A percentile compares a stretch with the other conserved stretches of the same genome.
phyloP scores from a whole-genome alignment of 2,888 invertebrate species.

The Cerceris rybyensis region DNA sequence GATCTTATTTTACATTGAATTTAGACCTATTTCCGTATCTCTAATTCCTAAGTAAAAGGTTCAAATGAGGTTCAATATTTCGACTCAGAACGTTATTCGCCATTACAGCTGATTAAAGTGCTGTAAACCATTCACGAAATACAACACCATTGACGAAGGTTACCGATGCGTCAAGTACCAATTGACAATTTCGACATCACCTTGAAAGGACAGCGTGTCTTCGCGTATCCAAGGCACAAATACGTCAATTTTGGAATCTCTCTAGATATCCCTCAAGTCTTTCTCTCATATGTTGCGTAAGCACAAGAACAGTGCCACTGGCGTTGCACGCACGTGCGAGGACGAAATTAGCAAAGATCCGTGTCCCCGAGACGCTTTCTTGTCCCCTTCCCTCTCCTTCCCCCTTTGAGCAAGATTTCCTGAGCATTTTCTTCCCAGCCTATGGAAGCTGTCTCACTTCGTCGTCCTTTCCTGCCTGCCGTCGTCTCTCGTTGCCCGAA shows the following conservation, averaged over 20 bases:
- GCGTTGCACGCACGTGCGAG: slow-evolving; percentile 73
- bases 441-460: slow-evolving; percentile 2
- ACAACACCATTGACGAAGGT: background rate
- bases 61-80: too few relatives aligned
- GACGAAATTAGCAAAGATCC: slow-evolving; percentile 74
- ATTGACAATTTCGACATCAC: background rate
- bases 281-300: slow-evolving; percentile 63
- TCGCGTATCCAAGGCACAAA: slow-evolving; percentile 31
- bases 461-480: slow-evolving; percentile 27
- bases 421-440: background rate
- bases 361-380: slow-evolving; percentile 30
- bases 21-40: too few relatives aligned
- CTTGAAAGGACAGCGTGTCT: background rate
- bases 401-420: slow-evolving; percentile 12
- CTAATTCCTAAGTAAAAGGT: too few relatives aligned
- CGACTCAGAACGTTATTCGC: too few relatives aligned
- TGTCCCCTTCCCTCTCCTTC: slow-evolving; percentile 23
- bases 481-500: background rate
- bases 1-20: too few relatives aligned
- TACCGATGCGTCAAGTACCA: background rate
- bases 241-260: slow-evolving; percentile 55
- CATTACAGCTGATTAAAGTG: too few relatives aligned
- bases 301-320: slow-evolving; percentile 54
- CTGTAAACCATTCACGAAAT: too few relatives aligned
- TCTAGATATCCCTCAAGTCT: slow-evolving; percentile 30